Base-by-base conservation (phyloP, 1,140 invertebrate genomes). In the Bursaphelenchus mucronatus region DNA sequence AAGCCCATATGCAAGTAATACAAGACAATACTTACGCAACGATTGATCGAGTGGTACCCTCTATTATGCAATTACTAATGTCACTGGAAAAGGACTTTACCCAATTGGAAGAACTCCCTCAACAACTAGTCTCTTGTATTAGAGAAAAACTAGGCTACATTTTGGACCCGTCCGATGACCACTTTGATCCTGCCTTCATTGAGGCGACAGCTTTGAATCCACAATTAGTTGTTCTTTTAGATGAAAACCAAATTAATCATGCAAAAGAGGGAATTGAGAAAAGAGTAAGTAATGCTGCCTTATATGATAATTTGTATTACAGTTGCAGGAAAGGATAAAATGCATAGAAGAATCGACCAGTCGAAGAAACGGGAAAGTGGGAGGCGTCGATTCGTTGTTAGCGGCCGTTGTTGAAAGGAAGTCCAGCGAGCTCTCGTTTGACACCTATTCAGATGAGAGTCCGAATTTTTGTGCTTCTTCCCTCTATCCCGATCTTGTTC, bases 121-220 rank as follows among this genome's bases (percentile, higher is more conserved):
- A 41, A n/a, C 6, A 50, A 57, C 21, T 66, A 45, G 43, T 53
- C 21, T 67, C 69, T 49, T 43, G 64, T 10, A 49, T 73, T 6
- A n/a, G 57, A 7, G 40, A 52, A 13, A 17, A 45, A 15, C 45
- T 70, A 6, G 63, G 45, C 6, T 72, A 65, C 47, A 70, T 70
- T 40, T 46, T 74, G 49, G 57, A 70, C 59, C 47, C 62, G 15
- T 13, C 58, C 11, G 17, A 39, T 21, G 64, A 57, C 8, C 19
- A 63, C 49, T 74, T 74, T 50, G 72, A 74, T 51, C 46, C 57
- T 19, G 56, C 72, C 11, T 74, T 71, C 61, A 61, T 74, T 30
- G 47, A 66, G n/a, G 71, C 72, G 3, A 74, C 72, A 21, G 72
- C 72, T 19, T 49, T 74, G 54, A 74, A 74, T 63, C 72, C 72